A percentile compares a stretch with the other conserved stretches of the same genome.
phyloP scores from a whole-genome alignment of 37 sponge, comb jelly and placozoan genomes.

The Hexactinellida sp. region DNA sequence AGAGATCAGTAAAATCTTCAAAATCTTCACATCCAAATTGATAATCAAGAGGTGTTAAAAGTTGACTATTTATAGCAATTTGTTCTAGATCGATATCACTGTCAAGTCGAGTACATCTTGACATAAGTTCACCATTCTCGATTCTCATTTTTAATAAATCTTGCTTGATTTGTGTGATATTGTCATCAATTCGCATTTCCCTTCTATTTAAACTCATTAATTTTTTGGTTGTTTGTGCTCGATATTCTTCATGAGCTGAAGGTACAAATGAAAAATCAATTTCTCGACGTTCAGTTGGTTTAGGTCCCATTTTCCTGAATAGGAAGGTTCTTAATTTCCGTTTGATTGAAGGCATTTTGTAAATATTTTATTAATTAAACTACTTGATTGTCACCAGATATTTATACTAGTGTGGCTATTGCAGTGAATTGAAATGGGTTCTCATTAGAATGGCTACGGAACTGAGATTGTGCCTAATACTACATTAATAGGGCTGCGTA shows the following conservation, averaged over 20 bases:
- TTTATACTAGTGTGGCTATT: background rate
- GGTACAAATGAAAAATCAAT: slow-evolving; percentile 14
- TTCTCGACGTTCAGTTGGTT: background rate
- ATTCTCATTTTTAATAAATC: background rate
- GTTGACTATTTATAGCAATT: background rate
- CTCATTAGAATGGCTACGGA: too few species aligned
- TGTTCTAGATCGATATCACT: background rate
- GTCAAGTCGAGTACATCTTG: background rate
- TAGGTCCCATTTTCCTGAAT: background rate
- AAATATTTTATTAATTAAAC: background rate
- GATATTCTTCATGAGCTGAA: background rate
- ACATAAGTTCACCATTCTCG: background rate
- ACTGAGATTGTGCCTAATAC: background rate
- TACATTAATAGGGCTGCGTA: background rate
- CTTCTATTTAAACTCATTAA: background rate
- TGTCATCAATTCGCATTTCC: background rate
- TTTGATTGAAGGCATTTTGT: background rate
- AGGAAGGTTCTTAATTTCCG: background rate
- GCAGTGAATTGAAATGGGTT: background rate
- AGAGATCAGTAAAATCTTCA: background rate
- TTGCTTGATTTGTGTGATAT: background rate
- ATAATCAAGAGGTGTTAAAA: background rate
- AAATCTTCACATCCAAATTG: background rate
- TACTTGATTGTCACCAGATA: background rate
- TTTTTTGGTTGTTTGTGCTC: background rate